These are phyloP conservation scores for Salvelinus namaycush DNA, from an alignment of 2,113 vertebrate species.

Conservation along the genomic window DNA sequence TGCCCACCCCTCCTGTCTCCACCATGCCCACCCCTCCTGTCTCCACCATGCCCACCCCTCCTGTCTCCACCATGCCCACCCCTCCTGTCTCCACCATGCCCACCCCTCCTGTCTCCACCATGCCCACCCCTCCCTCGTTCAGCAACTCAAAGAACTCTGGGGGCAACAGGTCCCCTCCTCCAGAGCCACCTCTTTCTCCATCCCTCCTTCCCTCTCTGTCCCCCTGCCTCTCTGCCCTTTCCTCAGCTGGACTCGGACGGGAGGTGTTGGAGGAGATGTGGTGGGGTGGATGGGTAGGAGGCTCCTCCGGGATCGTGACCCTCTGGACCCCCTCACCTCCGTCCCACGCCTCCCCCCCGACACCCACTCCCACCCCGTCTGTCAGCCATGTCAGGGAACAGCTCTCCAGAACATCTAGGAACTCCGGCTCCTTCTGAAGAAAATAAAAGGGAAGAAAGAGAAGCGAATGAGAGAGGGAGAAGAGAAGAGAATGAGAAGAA, in stretches of 20 bases:
- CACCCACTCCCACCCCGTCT: conserved; percentile 54
- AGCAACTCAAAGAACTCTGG: conserved; percentile 81
- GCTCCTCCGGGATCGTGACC: conserved; percentile 68
- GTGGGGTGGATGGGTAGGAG: conserved; percentile 65
- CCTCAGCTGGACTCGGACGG: conserved; percentile 66
- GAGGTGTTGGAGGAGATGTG: conserved; percentile 56
- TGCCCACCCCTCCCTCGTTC: conserved; percentile 71
- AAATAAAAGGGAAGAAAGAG: too few relatives aligned
- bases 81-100: too few relatives aligned
- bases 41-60: too few relatives aligned
- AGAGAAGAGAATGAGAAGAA: too few relatives aligned
- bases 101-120: conserved; percentile 42
- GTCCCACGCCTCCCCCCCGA: conserved; percentile 67
- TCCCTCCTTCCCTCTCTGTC: conserved; percentile 53
- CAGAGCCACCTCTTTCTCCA: conserved; percentile 24
- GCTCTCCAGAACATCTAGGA: conserved; percentile 76
- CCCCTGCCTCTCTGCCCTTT: conserved; percentile 18
- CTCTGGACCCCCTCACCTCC: conserved; percentile 76
- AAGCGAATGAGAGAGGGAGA: too few relatives aligned
- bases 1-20: conserved; percentile 21
- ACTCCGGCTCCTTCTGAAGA: conserved; percentile 75
- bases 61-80: too few relatives aligned
- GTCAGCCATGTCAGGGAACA: conserved; percentile 80
- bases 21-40: conserved; percentile 64
- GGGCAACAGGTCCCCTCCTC: conserved; percentile 75